phyloP scores from a whole-genome alignment of 1,140 invertebrate species.

The fruit fly (Drosophila melanogaster) region Release_6_plus_ISO1_MT NC_004354.4:10789001-10789500 shows the following conservation, averaged over 20 bases:
- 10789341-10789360: slow-evolving; percentile 46
- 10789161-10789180: slow-evolving; percentile 1
- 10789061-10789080: slow-evolving; percentile 62
- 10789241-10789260: not conserved
- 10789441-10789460: slow-evolving; percentile 75
- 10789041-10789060: slow-evolving; percentile 27
- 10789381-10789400: slow-evolving; percentile 81
- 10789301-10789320: slow-evolving; percentile 37
- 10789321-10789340: slow-evolving; percentile 17
- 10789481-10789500: slow-evolving; percentile 41
- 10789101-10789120: slow-evolving; percentile 11
- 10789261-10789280: not conserved
- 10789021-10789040: slow-evolving; percentile 42
- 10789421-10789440: slow-evolving; percentile 75
- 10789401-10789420: slow-evolving; percentile 73
- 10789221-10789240: slow-evolving; percentile 14
- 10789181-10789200: slow-evolving; percentile 1
- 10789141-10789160: slow-evolving; percentile 33
- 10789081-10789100: slow-evolving; percentile 34
- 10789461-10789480: slow-evolving; percentile 59
- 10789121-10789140: slow-evolving; percentile 38
- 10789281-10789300: slow-evolving; percentile 32
- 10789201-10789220: slow-evolving; percentile 32
- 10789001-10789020: slow-evolving; percentile 51
- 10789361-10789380: slow-evolving; percentile 71